These are phyloP conservation scores for Ectropis grisescens DNA, from an alignment of 1,140 invertebrate species.

Conservation along the genomic window DNA sequence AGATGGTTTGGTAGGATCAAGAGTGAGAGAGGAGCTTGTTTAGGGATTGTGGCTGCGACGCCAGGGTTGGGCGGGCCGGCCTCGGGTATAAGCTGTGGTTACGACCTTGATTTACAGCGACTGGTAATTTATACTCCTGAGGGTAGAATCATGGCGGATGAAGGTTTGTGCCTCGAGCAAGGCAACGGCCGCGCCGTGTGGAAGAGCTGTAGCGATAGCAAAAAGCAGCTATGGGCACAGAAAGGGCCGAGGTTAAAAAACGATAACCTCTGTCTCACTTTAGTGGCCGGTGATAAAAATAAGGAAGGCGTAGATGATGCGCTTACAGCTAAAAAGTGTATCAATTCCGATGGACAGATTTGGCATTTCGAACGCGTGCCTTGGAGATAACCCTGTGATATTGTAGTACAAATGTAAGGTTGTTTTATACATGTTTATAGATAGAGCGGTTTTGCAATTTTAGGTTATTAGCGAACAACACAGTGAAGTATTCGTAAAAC, in stretches of 20 bases:
- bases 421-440: too few relatives aligned
- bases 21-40: conserved; percentile 44
- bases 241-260: conserved; percentile 50
- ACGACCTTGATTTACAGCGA: conserved; percentile 34
- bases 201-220: conserved; percentile 43
- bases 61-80: conserved; percentile 47
- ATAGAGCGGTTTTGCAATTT: too few relatives aligned
- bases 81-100: conserved; percentile 28
- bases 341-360: conserved; percentile 38
- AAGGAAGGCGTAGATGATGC: conserved; percentile 27
- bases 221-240: conserved; percentile 54
- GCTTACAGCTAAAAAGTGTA: conserved; percentile 37
- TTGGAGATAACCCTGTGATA: conserved; percentile 46
- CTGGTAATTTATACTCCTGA: conserved; percentile 46
- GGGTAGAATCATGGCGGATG: conserved; percentile 53
- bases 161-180: conserved; percentile 51
- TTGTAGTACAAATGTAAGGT: conserved; percentile 12
- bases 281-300: conserved; percentile 19
- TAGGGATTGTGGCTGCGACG: conserved; percentile 27
- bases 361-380: conserved; percentile 65
- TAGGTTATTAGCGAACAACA: too few relatives aligned
- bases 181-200: conserved; percentile 48
- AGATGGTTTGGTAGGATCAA: conserved; percentile 73
- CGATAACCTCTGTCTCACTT: conserved; percentile 40
- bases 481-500: too few relatives aligned